Evolutionary conservation across 2,797 vertebrate genomes (phyloP).

Genomic region (Neosalanx taihuensis): DNA sequence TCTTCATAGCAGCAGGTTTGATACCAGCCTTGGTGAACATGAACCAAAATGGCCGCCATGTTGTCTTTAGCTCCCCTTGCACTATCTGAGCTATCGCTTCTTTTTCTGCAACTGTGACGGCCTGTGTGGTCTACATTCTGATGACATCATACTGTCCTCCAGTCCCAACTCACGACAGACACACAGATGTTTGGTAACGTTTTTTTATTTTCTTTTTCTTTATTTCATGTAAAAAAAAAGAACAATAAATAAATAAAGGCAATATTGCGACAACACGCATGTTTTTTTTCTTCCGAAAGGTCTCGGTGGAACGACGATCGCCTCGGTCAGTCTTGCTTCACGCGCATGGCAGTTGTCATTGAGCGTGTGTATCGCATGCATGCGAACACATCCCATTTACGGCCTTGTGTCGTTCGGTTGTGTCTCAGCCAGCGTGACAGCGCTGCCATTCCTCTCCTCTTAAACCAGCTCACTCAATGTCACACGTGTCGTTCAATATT

Average conservation of each 20-base stretch:
- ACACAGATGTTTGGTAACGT: slow-evolving; percentile 70
- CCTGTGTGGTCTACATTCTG: slow-evolving; percentile 56
- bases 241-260: slow-evolving; percentile 71
- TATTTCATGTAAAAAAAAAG: slow-evolving; percentile 69
- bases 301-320: too few species aligned
- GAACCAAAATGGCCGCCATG: slow-evolving; percentile 13
- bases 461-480: slow-evolving; percentile 45
- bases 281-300: neutral
- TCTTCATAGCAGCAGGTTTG: slow-evolving; percentile 35
- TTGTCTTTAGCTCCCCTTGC: slow-evolving; percentile 46
- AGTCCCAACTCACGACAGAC: slow-evolving; percentile 66
- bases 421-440: slow-evolving; percentile 9
- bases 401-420: slow-evolving; percentile 1
- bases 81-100: slow-evolving; percentile 49
- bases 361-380: neutral
- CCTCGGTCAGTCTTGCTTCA: neutral
- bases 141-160: slow-evolving; percentile 47
- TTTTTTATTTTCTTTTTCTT: slow-evolving; percentile 50
- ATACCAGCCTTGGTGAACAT: slow-evolving; percentile 30
- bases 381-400: neutral
- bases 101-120: slow-evolving; percentile 53
- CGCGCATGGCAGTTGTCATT: neutral
- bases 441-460: slow-evolving; percentile 29
- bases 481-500: slow-evolving; percentile 32
- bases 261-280: slow-evolving; percentile 43